phyloP scores from a whole-genome alignment of 2,113 vertebrate species.

The Desmodus rotundus region DNA sequence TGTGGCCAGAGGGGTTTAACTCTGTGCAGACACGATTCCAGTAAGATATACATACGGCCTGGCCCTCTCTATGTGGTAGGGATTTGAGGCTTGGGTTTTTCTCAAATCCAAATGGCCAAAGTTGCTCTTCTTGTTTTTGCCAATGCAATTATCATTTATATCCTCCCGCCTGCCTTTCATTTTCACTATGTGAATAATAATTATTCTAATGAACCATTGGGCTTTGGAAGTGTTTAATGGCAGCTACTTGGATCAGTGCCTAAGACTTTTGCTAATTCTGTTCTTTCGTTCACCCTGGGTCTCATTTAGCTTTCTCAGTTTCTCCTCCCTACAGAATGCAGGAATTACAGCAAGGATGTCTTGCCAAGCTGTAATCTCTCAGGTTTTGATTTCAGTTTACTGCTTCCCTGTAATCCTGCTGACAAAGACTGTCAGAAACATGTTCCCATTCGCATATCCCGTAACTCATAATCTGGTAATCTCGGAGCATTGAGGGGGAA shows the following conservation, averaged over 20 bases:
- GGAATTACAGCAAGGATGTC: background rate
- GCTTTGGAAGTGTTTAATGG: background rate
- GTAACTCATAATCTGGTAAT: background rate
- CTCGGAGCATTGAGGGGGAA: background rate
- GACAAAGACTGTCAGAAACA: conserved; percentile 24
- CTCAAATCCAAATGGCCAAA: background rate
- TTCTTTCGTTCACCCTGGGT: conserved; percentile 24
- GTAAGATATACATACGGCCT: background rate
- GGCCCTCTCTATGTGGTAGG: background rate
- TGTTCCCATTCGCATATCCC: background rate
- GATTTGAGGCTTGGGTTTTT: conserved; percentile 41
- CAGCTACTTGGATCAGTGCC: background rate
- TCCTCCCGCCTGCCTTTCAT: background rate
- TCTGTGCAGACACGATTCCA: conserved; percentile 36
- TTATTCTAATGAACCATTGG: conserved; percentile 28
- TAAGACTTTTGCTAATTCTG: conserved; percentile 35
- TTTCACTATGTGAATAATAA: conserved; percentile 26
- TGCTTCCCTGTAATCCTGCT: conserved; percentile 35
- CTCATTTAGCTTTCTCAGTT: conserved; percentile 35
- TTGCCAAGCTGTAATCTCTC: conserved; percentile 38
- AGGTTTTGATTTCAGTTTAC: conserved; percentile 47
- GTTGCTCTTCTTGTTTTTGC: conserved; percentile 20
- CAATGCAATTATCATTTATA: background rate
- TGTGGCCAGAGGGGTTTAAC: conserved; percentile 7
- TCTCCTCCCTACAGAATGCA: conserved; percentile 6